Evolutionary conservation across 1,140 invertebrate genomes (phyloP).

Genomic region (Drosophila oshimai): DNA sequence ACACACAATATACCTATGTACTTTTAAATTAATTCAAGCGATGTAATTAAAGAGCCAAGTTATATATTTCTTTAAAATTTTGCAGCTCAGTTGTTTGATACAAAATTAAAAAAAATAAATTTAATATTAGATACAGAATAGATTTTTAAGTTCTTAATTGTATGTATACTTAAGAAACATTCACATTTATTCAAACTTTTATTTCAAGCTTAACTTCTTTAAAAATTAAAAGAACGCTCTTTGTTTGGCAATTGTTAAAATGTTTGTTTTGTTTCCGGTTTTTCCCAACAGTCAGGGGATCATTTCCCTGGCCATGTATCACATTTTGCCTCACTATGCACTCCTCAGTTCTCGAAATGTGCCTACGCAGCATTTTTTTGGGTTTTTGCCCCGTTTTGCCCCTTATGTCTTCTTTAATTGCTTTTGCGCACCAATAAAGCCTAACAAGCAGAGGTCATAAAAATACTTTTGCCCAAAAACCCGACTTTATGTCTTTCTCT

Average conservation of each 20-base stretch:
- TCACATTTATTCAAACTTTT: no score
- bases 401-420: constrained; percentile 58
- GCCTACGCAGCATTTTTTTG: constrained; percentile 24
- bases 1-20: no score
- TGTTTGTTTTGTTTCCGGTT: constrained; percentile 2
- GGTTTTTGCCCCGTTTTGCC: constrained; percentile 2
- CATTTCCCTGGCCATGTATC: constrained; percentile 5
- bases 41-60: no score
- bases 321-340: constrained; percentile 11
- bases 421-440: constrained; percentile 59
- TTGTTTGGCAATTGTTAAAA: background rate
- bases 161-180: no score
- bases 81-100: no score
- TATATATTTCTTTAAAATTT: no score
- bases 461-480: constrained; percentile 49
- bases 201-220: no score
- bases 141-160: background rate
- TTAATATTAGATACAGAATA: background rate
- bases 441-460: constrained; percentile 58
- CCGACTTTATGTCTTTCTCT: constrained; percentile 39
- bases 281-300: background rate
- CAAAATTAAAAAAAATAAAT: no score
- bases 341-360: constrained; percentile 17
- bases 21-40: no score
- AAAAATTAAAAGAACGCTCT: background rate